Evolutionary conservation across 2,113 vertebrate genomes (phyloP).

Genomic region (Sander vitreus): DNA sequence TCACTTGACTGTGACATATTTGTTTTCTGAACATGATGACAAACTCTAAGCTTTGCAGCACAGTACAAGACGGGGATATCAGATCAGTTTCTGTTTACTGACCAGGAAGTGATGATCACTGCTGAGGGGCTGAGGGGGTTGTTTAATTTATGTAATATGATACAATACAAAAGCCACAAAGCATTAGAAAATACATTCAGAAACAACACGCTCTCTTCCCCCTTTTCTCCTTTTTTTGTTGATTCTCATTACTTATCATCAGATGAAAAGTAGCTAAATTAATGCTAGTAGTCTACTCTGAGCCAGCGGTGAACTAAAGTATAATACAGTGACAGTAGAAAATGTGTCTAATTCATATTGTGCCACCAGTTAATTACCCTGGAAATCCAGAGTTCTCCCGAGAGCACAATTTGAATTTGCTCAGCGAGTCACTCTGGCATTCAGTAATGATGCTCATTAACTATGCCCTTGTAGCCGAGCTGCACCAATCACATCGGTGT

Average conservation of each 20-base stretch:
- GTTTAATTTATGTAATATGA: neutral
- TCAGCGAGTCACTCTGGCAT: too few relatives aligned
- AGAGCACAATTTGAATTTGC: too few relatives aligned
- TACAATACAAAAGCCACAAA: slow-evolving; percentile 2
- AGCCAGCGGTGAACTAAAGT: neutral
- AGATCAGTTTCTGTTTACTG: slow-evolving; percentile 19
- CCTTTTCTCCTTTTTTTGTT: neutral
- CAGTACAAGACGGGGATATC: neutral
- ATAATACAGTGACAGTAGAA: neutral
- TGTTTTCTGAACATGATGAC: neutral
- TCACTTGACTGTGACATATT: neutral
- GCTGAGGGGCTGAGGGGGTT: neutral
- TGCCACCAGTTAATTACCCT: neutral
- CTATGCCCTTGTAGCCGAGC: too few relatives aligned
- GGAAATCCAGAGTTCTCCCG: too few relatives aligned
- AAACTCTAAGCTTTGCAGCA: neutral
- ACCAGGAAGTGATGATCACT: slow-evolving; percentile 1
- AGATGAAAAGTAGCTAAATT: slow-evolving; percentile 1
- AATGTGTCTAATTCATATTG: neutral
- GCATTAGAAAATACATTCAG: neutral
- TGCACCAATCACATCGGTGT: too few relatives aligned
- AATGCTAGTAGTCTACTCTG: neutral
- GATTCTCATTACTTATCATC: neutral
- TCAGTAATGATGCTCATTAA: too few relatives aligned
- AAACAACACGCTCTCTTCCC: neutral